Conservation (phyloP, 1,140 invertebrate species). For the Bombyx mori region DNA sequence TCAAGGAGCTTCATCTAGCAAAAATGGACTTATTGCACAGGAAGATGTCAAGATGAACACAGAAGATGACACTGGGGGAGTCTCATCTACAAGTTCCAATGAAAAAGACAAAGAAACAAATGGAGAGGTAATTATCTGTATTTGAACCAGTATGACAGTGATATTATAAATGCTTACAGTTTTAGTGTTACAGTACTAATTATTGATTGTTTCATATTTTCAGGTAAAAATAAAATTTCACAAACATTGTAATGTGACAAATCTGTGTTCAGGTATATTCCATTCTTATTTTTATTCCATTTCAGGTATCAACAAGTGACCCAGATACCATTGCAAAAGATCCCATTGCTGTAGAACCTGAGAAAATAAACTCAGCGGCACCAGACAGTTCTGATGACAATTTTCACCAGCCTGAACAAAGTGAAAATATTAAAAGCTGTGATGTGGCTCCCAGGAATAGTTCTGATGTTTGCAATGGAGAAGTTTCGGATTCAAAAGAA, state of each 20-base stretch:
- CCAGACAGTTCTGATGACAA: constrained; percentile 74
- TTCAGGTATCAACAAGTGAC: constrained; percentile 72
- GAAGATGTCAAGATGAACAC: constrained; percentile 22
- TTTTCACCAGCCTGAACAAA: constrained; percentile 67
- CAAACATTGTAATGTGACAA: no score
- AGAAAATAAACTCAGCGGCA: constrained; percentile 52
- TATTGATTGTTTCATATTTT: no score
- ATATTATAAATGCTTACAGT: no score
- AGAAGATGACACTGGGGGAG: constrained; percentile 57
- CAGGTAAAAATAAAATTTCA: no score
- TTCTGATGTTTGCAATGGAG: constrained; percentile 54
- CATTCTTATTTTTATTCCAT: neutral
- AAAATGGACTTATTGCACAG: constrained; percentile 31
- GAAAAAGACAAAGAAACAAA: constrained; percentile 54
- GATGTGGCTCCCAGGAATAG: constrained; percentile 36
- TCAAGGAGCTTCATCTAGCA: constrained; percentile 47
- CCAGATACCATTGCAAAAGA: constrained; percentile 39
- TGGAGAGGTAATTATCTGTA: constrained; percentile 41
- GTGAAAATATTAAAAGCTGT: constrained; percentile 49
- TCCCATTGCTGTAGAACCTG: constrained; percentile 35
- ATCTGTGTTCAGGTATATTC: no score
- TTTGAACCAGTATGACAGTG: no score
- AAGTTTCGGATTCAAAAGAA: constrained; percentile 70
- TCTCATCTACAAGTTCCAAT: constrained; percentile 61
- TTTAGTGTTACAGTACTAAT: no score